Conservation (phyloP, 2,113 vertebrate genomes). For the Pipa parva region DNA sequence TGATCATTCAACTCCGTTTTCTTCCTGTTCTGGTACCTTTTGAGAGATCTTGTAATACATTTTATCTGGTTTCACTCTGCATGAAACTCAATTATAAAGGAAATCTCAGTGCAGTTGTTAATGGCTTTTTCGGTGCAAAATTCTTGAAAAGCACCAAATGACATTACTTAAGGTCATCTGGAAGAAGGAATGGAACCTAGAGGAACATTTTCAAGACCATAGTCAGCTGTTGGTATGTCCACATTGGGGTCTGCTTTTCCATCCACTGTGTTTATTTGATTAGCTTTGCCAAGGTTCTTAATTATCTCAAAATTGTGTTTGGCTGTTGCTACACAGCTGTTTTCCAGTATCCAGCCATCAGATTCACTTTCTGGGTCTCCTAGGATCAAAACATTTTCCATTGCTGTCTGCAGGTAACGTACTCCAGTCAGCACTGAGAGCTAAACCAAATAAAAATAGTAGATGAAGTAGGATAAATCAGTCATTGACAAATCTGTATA, state of each 20-base stretch:
- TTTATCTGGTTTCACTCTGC: too few species aligned
- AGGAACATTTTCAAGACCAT: constrained; percentile 66
- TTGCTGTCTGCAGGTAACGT: constrained; percentile 81
- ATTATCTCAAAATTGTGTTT: constrained; percentile 75
- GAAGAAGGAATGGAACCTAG: constrained; percentile 52
- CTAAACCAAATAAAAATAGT: constrained; percentile 49
- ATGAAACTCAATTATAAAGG: constrained; percentile 45
- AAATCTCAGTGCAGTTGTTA: constrained; percentile 6
- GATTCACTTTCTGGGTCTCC: constrained; percentile 74
- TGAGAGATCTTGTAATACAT: too few species aligned
- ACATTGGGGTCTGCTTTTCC: constrained; percentile 71
- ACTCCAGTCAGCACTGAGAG: constrained; percentile 77
- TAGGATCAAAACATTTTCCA: constrained; percentile 72
- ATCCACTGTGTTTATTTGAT: constrained; percentile 65
- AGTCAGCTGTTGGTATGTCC: constrained; percentile 66
- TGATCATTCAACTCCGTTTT: too few species aligned
- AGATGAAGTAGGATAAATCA: background rate
- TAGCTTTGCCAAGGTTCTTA: constrained; percentile 75
- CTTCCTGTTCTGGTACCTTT: too few species aligned
- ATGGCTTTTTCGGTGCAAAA: background rate
- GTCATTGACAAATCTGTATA: background rate
- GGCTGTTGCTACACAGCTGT: constrained; percentile 77
- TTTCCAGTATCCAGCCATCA: constrained; percentile 80
- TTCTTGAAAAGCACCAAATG: background rate
- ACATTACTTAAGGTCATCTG: constrained; percentile 49